A percentile compares a stretch with the other conserved stretches of the same genome.
Conservation (phyloP, 2,797 vertebrate species). For the Cuculus canorus region DNA sequence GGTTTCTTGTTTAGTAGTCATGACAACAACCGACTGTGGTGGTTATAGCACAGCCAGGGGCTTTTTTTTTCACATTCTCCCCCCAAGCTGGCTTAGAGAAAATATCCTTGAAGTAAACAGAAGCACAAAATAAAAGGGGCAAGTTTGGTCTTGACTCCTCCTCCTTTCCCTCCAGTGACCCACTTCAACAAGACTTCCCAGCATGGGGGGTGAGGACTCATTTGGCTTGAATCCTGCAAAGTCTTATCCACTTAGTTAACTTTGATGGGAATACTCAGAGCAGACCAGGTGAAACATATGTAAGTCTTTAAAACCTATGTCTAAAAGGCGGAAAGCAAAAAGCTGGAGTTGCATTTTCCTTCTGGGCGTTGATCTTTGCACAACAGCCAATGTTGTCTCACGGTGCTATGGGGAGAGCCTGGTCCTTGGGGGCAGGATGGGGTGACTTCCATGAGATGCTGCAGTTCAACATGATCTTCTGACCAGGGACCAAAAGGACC, state of each 20-base stretch:
- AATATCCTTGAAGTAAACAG: slow-evolving; percentile 37
- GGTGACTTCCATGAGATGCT: background rate
- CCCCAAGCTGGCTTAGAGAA: background rate
- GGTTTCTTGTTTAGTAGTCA: slow-evolving; percentile 69
- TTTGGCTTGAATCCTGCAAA: slow-evolving; percentile 50
- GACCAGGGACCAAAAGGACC: background rate
- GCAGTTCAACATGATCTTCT: background rate
- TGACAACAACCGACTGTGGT: slow-evolving; percentile 55
- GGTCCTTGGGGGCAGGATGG: background rate
- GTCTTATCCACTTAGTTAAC: slow-evolving; percentile 67
- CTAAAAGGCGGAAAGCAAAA: slow-evolving; percentile 22
- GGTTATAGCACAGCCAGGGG: slow-evolving; percentile 56
- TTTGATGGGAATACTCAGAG: slow-evolving; percentile 43
- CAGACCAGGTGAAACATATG: slow-evolving; percentile 35
- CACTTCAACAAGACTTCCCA: slow-evolving; percentile 54
- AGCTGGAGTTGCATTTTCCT: slow-evolving; percentile 9
- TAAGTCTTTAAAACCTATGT: slow-evolving; percentile 59
- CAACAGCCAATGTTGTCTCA: background rate
- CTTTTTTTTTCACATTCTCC: background rate
- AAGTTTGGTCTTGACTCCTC: background rate
- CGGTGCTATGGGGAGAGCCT: background rate
- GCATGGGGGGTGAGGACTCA: slow-evolving; percentile 64
- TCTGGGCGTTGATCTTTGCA: background rate
- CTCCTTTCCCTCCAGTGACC: slow-evolving; percentile 48
- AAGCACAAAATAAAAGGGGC: slow-evolving; percentile 52